Base-by-base conservation (phyloP, 2,888 invertebrate species). In the Oscheius sp. region DNA sequence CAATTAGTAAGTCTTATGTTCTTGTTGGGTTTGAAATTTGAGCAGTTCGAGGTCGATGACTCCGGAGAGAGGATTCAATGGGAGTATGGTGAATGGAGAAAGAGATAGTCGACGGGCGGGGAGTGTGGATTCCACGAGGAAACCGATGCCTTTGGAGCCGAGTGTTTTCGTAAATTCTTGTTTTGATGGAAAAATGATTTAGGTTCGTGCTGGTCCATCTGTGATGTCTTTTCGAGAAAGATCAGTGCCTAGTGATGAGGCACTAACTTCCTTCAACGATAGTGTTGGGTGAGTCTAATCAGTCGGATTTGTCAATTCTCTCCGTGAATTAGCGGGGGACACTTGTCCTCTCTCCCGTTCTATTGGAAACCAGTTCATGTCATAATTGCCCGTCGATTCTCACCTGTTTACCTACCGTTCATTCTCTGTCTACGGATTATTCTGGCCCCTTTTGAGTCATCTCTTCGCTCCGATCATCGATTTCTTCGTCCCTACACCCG, bases 151-250 rank as follows among this genome's bases (percentile, higher is more conserved):
- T 54, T 70, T 61, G 49, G 77, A 67, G 30, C 68, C 71, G 14
- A 62, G 41, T 17, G 73, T 71, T 33, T 73, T 73, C 54, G 73
- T 73, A 50, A 65, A 70, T 68, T 28, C 22, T 30, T 12, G 24
- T 5, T 45, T 12, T 22, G 22, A 24, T n/a, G 26, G 3, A 17
- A 12, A 41, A 22, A 17, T 24, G 17, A 57, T 68, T 49, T 17
- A 74, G 70, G 72, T 76, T 6, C 72, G 79, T 22, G 79, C 76
- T 36, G 67, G 73, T 24, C 77, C 77, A 1, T 80, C 77, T 8
- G 77, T 80, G 32, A 76, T 73, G 67, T 80, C 79, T n/a, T 80
- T 80, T 70, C 70, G 79, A 8, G 79, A 80, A 50, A 70, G 73
- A 45, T 74, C 76, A 30, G 41, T 76, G 0, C 72, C 72, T 20